These are phyloP conservation scores for Megastigmus dorsalis DNA, from an alignment of 2,888 invertebrate species.

Conservation along the genomic window DNA sequence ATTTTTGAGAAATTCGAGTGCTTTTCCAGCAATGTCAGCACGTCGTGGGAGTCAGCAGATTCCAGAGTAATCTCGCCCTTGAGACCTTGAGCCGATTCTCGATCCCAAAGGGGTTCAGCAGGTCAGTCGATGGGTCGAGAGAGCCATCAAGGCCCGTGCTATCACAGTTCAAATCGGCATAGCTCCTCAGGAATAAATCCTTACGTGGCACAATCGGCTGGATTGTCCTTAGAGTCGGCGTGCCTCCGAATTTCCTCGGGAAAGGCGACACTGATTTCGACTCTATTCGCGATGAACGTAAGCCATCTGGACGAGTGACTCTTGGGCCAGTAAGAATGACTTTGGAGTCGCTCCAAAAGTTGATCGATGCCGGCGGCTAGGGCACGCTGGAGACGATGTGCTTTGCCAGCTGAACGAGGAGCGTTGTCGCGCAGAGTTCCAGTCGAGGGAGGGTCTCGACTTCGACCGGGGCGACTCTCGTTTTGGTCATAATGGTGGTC, in stretches of 20 bases:
- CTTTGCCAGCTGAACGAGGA: background rate
- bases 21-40: background rate
- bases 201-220: slow-evolving; percentile 2
- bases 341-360: background rate
- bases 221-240: no score
- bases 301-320: background rate
- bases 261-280: background rate
- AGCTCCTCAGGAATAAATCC: background rate
- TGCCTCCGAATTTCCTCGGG: background rate
- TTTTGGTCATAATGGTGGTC: background rate
- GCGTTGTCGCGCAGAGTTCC: background rate
- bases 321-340: background rate
- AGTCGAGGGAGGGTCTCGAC: background rate
- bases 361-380: background rate
- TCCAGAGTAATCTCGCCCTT: background rate
- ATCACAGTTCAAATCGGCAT: background rate
- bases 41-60: background rate
- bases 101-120: no score
- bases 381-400: background rate
- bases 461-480: background rate
- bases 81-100: background rate
- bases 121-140: no score
- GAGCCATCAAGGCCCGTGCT: background rate
- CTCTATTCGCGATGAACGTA: background rate
- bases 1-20: no score